Percentiles rank a stretch among this genome's conserved stretches.
phyloP scores from a whole-genome alignment of 2,113 vertebrate genomes.

The Geothlypis trichas region DNA sequence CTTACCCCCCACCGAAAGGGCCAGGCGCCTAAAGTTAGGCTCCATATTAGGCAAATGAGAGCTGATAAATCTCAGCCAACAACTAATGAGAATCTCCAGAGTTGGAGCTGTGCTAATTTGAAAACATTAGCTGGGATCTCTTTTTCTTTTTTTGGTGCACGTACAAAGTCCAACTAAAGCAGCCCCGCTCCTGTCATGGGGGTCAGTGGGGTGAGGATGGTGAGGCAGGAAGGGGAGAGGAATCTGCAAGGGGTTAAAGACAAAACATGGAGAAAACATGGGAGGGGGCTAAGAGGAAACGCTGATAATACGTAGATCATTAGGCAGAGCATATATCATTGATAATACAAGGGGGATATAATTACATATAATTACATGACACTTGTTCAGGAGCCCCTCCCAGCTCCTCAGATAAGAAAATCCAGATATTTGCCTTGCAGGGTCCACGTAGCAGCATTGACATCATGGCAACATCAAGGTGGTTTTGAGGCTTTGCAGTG shows the following conservation, averaged over 20 bases:
- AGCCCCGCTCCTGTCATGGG: neutral
- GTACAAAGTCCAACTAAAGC: constrained; percentile 25
- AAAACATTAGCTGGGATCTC: constrained; percentile 84
- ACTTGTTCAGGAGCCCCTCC: neutral
- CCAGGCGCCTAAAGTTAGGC: constrained; percentile 85
- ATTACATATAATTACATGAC: constrained; percentile 17
- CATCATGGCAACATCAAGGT: neutral
- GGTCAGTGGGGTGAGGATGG: neutral
- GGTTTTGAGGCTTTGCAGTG: neutral
- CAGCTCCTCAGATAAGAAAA: constrained; percentile 5
- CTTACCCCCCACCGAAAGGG: constrained; percentile 84
- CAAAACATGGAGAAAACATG: neutral
- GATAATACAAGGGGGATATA: constrained; percentile 4
- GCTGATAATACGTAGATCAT: constrained; percentile 14
- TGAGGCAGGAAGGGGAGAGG: neutral
- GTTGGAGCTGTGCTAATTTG: constrained; percentile 84
- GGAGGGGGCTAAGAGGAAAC: neutral
- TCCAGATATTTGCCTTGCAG: neutral
- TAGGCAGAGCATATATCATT: constrained; percentile 39
- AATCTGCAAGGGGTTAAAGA: constrained; percentile 56
- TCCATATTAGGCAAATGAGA: constrained; percentile 91
- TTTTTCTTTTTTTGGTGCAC: constrained; percentile 14
- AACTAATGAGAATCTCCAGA: constrained; percentile 85
- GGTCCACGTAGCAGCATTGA: neutral
- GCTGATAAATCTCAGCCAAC: constrained; percentile 88